Evolutionary conservation across 2,888 invertebrate genomes (phyloP).

Genomic region (Spatulosminthurus flaviceps): DNA sequence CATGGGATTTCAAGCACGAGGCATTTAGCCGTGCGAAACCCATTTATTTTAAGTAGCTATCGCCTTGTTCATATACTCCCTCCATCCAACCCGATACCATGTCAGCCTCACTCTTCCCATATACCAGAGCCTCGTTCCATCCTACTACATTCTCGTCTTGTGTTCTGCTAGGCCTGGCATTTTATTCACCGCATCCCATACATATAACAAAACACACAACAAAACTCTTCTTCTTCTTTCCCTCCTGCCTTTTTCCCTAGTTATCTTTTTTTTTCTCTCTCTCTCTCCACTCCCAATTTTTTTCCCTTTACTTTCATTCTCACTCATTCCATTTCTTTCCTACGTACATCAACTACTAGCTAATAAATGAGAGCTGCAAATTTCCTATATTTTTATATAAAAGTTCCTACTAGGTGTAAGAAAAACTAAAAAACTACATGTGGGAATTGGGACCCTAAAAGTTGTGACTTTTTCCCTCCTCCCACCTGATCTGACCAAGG

Average conservation of each 20-base stretch:
- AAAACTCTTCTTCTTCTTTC: neutral
- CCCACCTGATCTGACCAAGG: too few relatives aligned
- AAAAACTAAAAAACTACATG: neutral
- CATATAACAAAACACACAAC: conserved; percentile 7
- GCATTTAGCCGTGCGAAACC: conserved; percentile 53
- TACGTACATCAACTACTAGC: neutral
- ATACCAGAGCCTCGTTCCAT: neutral
- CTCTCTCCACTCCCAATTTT: neutral
- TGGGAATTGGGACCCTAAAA: neutral
- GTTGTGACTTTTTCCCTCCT: too few relatives aligned
- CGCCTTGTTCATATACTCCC: neutral
- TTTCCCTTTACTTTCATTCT: neutral
- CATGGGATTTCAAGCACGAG: conserved; percentile 31
- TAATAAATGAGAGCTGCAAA: too few relatives aligned
- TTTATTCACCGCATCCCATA: conserved; percentile 12
- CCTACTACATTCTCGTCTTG: neutral
- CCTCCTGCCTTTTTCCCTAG: neutral
- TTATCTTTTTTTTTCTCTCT: neutral
- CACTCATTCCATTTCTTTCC: neutral
- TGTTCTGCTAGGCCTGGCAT: conserved; percentile 19
- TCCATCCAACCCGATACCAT: neutral
- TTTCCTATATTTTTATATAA: too few relatives aligned
- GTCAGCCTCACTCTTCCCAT: neutral
- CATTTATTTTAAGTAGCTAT: conserved; percentile 53
- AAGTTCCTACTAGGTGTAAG: neutral